A percentile compares a stretch with the other conserved stretches of the same genome.
These are phyloP conservation scores for Eleginops maclovinus DNA, from an alignment of 2,113 vertebrate species.

Conservation along the genomic window DNA sequence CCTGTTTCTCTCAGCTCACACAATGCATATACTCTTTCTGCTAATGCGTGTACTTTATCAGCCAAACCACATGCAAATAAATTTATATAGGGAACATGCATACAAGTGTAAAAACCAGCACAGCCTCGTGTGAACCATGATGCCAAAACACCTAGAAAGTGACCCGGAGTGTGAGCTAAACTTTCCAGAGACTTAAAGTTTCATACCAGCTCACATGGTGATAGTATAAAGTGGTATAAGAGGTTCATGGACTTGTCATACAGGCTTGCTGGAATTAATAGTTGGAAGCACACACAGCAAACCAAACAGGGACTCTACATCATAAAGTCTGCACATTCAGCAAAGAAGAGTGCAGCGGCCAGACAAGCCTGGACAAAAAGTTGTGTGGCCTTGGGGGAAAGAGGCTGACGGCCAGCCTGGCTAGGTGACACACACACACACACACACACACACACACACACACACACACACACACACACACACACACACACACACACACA, in stretches of 20 bases:
- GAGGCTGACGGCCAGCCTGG: conserved; percentile 50
- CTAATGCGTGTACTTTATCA: not conserved
- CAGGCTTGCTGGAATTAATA: conserved; percentile 63
- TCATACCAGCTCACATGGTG: conserved; percentile 39
- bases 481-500: too few relatives aligned
- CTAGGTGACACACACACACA: conserved; percentile 39
- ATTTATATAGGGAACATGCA: not conserved
- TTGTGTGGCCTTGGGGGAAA: conserved; percentile 59
- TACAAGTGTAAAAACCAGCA: not conserved
- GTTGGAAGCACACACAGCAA: conserved; percentile 42
- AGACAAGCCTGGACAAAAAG: conserved; percentile 66
- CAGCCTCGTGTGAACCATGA: conserved; percentile 1
- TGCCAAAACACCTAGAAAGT: not conserved
- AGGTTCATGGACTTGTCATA: conserved; percentile 67
- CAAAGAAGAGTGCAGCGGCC: conserved; percentile 41
- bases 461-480: too few relatives aligned
- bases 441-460: conserved; percentile 12
- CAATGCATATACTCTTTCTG: conserved; percentile 28
- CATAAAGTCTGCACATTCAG: conserved; percentile 49
- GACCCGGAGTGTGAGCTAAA: conserved; percentile 8
- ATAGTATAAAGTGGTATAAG: conserved; percentile 29
- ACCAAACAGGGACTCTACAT: conserved; percentile 59
- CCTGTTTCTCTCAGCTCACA: conserved; percentile 74
- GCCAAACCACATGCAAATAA: conserved; percentile 14
- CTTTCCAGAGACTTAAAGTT: conserved; percentile 20